Percentiles rank a stretch among this genome's conserved stretches.
Evolutionary conservation across 2,797 vertebrate genomes (phyloP).

Genomic region (Phalloptychus januarius): DNA sequence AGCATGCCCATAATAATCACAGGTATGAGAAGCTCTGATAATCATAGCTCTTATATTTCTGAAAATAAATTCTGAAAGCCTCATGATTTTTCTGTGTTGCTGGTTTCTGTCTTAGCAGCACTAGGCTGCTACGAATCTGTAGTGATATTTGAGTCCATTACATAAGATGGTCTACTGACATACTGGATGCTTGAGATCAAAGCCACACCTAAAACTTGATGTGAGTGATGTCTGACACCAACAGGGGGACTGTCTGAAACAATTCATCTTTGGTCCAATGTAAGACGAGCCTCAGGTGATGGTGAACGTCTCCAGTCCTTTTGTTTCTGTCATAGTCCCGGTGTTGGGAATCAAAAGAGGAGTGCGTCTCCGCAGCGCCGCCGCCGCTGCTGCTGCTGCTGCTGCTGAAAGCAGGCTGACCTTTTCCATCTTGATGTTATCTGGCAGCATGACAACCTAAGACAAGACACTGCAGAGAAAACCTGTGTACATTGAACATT

Average conservation of each 20-base stretch:
- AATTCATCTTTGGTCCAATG: background rate
- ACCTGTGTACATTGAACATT: background rate
- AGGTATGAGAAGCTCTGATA: background rate
- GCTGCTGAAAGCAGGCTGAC: slow-evolving; percentile 24
- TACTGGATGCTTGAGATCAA: background rate
- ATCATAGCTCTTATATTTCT: background rate
- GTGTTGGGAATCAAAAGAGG: background rate
- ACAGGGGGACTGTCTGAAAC: background rate
- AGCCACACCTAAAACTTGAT: background rate
- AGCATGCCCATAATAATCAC: background rate
- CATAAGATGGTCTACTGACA: background rate
- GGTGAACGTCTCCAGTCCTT: background rate
- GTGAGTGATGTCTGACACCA: background rate
- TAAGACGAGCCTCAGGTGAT: background rate
- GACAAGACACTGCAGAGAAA: slow-evolving; percentile 11
- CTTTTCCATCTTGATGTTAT: slow-evolving; percentile 24
- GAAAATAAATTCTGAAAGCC: background rate
- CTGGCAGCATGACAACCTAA: slow-evolving; percentile 11
- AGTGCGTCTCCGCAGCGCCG: background rate
- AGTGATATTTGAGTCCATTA: background rate
- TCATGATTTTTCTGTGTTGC: background rate
- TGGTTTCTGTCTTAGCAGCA: background rate
- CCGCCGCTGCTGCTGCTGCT: slow-evolving; percentile 2
- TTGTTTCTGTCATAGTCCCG: background rate
- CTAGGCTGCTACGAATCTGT: background rate